Conservation (phyloP, 2,113 vertebrate species). For the Nyctereutes procyonoides region DNA sequence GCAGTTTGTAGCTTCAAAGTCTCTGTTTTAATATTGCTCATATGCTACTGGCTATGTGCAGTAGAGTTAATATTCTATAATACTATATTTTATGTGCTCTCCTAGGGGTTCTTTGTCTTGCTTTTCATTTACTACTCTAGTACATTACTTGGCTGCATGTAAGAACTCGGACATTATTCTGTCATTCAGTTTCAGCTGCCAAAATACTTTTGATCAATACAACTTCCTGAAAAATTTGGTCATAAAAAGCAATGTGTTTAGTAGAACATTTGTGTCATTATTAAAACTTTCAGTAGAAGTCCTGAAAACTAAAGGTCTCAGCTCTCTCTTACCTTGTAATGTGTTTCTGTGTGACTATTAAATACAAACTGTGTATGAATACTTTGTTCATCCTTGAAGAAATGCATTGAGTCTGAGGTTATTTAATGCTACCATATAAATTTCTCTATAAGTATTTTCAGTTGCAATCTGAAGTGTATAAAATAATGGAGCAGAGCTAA, state of each 20-base stretch:
- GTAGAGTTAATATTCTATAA: slow-evolving; percentile 78
- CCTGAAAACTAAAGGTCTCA: slow-evolving; percentile 38
- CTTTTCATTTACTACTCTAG: slow-evolving; percentile 75
- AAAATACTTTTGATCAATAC: slow-evolving; percentile 81
- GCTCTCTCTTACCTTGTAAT: background rate
- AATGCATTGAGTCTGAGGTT: slow-evolving; percentile 71
- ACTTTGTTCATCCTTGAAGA: slow-evolving; percentile 81
- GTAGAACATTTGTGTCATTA: slow-evolving; percentile 70
- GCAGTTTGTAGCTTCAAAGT: slow-evolving; percentile 70
- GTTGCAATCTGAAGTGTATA: slow-evolving; percentile 69
- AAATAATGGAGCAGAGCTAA: slow-evolving; percentile 82
- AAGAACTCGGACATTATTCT: slow-evolving; percentile 61
- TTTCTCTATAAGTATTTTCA: slow-evolving; percentile 78
- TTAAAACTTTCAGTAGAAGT: slow-evolving; percentile 63
- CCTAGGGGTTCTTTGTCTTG: slow-evolving; percentile 70
- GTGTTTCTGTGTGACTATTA: slow-evolving; percentile 70
- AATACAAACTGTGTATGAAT: slow-evolving; percentile 70
- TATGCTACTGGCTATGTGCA: slow-evolving; percentile 74
- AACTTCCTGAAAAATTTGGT: slow-evolving; percentile 60
- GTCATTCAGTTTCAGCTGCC: slow-evolving; percentile 71
- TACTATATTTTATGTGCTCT: slow-evolving; percentile 77
- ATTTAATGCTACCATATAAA: slow-evolving; percentile 78
- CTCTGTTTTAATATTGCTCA: slow-evolving; percentile 82
- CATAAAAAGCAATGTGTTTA: slow-evolving; percentile 76
- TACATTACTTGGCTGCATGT: slow-evolving; percentile 61